Base-by-base conservation (phyloP, 1,140 invertebrate species). In the Gryllus bimaculatus region DNA sequence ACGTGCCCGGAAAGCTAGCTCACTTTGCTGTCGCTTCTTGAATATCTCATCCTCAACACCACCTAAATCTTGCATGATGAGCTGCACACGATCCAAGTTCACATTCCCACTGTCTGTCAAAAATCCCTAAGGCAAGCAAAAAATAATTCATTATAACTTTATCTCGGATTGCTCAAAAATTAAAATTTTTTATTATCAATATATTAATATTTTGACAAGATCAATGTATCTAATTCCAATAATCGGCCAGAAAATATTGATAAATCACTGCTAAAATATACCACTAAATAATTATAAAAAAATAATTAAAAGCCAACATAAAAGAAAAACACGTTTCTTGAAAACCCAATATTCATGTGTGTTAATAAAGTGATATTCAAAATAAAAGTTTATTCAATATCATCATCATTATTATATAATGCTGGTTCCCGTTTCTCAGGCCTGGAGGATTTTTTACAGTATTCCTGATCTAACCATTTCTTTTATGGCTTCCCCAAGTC, bases 1-100 rank as follows among this genome's bases (percentile, higher is more conserved):
- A 49, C 95, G 88, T 39, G 91, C 90, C 82, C 92, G 93, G 84
- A 93, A 96, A 80, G 90, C 88, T 78, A 95, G 84, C 85, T 99
- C 97, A 82, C 91, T 94, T 81, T 94, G 89, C 86, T 98, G 95
- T 18, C 96, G 86, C 78, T 92, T 93, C 84, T 95, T 95, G 85
- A 99, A 99, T 82, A 99, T 99, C 87, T 98, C 94, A 89, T 99
- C 98, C 86, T 99, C 98, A 7, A 93, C 92, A 85, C 94, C 90
- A 3, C 98, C 98, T 48, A 99, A 87, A 85, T 98, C 95, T 75
- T 90, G 89, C 92, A 99, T 93, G 47, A 99, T 98, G 79, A 98
- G 85, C 86, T 99, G 96, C 39, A 99, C 97, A 80, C 97, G 89
- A 80, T 94, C 92, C 75, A 99, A 88, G 86, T 97, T 93, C 5